Base-by-base conservation (phyloP, 2,797 vertebrate species). In the Neosalanx taihuensis region DNA sequence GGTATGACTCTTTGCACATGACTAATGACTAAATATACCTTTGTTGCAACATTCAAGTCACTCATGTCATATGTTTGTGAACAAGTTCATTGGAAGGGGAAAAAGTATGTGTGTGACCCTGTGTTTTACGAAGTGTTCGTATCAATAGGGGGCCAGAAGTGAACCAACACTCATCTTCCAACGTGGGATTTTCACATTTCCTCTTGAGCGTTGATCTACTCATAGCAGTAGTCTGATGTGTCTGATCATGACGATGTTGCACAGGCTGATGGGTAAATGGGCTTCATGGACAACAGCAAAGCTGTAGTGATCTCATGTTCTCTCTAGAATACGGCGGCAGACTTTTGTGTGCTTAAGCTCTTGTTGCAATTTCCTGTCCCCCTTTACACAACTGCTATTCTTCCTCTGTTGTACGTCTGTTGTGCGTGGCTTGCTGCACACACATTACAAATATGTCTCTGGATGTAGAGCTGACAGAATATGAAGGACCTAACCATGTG, bases 341-440 rank as follows among this genome's bases (percentile, higher is more conserved):
- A 74, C 75, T 78, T 64, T 80, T 80, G 74, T 88, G 46, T 87
- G 85, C 83, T 84, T 69, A 72, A 72, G 78, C 76, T 63, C 74
- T 77, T 88, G 79, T 77, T 86, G 90, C 89, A 92, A 92, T 86
- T 93, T 93, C 92, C 92, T 91, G 90, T 89, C 81, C 81, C 81
- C 83, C 79, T 93, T 93, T 93, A 92, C 90, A 92, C 87, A 92
- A 92, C 86, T 81, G 78, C 51, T 75, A 56, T 74, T 74, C 79
- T 76, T 85, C 79, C 90, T 90, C 82, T 90, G 12, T 46, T 13
- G 41, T 46, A 26, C 87, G 86, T 89, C 83, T 85, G 81, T 82
- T 83, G 88, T 87, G 87, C 89, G 86, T 76, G 89, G 88, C 87
- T 77, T 82, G 81, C 91, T 91, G 83, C 89, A 46, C 10, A 12